phyloP scores from a whole-genome alignment of 2,113 vertebrate genomes.

The Gobio gobio region DNA sequence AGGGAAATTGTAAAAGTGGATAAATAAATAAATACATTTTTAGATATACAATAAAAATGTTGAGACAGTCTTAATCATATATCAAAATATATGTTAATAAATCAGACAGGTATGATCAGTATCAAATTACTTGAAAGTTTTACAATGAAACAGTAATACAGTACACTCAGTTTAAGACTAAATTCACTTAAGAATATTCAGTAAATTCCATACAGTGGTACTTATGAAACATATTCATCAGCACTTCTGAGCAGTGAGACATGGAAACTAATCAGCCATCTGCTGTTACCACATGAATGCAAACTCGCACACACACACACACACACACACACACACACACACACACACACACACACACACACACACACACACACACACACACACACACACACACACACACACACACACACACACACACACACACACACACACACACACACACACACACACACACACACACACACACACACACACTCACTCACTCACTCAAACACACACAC shows the following conservation, averaged over 20 bases:
- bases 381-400: too few relatives aligned
- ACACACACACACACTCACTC: not conserved
- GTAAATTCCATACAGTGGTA: not conserved
- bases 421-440: not conserved
- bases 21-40: too few relatives aligned
- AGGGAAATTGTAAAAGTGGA: too few relatives aligned
- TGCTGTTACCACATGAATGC: constrained; percentile 8
- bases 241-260: constrained; percentile 27
- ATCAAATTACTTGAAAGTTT: too few relatives aligned
- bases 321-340: not conserved
- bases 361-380: too few relatives aligned
- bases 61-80: not conserved
- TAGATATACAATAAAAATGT: too few relatives aligned
- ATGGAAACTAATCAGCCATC: constrained; percentile 13
- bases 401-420: constrained; percentile 6
- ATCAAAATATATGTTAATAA: too few relatives aligned
- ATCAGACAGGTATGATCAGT: not conserved
- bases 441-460: too few relatives aligned
- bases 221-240: constrained; percentile 26
- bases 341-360: not conserved
- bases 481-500: not conserved
- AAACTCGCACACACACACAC: constrained; percentile 3
- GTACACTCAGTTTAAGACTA: not conserved
- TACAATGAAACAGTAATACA: not conserved
- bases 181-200: constrained; percentile 12